Conservation (phyloP, 92 coral and sea anemone species). For the Actinernus sp. region DNA sequence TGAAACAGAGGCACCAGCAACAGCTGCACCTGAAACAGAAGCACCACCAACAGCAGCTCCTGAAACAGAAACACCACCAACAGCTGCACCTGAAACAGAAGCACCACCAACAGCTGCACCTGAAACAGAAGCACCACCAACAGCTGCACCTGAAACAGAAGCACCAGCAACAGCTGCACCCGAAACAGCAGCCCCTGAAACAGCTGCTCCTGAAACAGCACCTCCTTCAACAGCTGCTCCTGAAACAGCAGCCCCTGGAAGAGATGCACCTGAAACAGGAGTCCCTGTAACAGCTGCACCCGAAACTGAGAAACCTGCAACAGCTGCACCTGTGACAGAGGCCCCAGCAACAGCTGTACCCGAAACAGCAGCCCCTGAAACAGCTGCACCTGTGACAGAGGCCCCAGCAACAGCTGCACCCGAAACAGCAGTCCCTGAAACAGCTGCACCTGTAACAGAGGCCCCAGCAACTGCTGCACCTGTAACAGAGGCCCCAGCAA, state of each 20-base stretch:
- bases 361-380: too few relatives aligned
- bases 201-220: neutral
- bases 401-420: constrained; percentile 1
- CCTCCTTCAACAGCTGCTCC: constrained; percentile 9
- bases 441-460: constrained; percentile 10
- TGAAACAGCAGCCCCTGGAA: neutral
- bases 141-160: constrained; percentile 3
- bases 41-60: neutral
- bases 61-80: too few relatives aligned
- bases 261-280: constrained; percentile 2
- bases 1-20: neutral
- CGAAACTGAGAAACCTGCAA: neutral
- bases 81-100: constrained; percentile 1
- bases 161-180: constrained; percentile 4
- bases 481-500: too few relatives aligned
- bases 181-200: neutral
- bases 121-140: neutral
- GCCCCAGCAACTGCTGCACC: too few relatives aligned
- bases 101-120: neutral
- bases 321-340: neutral
- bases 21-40: neutral
- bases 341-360: constrained; percentile 1
- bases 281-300: constrained; percentile 8
- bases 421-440: neutral
- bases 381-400: constrained; percentile 12